phyloP scores from a whole-genome alignment of 53 echinoderm and acorn worm genomes.

The Echinarachnius parma region DNA sequence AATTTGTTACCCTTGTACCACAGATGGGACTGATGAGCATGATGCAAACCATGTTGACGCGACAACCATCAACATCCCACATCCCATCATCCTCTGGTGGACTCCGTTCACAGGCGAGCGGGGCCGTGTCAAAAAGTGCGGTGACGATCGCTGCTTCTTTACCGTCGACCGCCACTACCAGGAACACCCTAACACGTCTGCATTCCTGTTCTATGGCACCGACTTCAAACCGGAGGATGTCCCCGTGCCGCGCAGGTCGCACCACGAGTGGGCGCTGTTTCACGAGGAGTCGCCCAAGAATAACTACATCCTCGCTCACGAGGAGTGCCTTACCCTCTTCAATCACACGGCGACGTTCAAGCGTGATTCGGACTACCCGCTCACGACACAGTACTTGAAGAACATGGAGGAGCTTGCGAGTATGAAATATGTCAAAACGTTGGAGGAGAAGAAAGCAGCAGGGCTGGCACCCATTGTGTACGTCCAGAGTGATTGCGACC shows the following conservation, averaged over 20 bases:
- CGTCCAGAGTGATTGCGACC: conserved; percentile 93
- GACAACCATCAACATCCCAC: conserved; percentile 43
- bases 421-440: conserved; percentile 55
- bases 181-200: conserved; percentile 74
- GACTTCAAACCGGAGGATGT: conserved; percentile 78
- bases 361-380: conserved; percentile 73
- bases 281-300: conserved; percentile 99
- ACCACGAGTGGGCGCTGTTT: conserved; percentile 87
- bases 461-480: conserved; percentile 74
- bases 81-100: conserved; percentile 98
- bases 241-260: conserved; percentile 64
- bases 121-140: conserved; percentile 77
- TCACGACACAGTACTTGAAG: conserved; percentile 87
- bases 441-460: conserved; percentile 46
- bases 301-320: conserved; percentile 85
- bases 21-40: conserved; percentile 75
- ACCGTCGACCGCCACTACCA: conserved; percentile 81
- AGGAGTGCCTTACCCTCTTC: conserved; percentile 82
- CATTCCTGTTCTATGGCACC: conserved; percentile 90
- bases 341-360: conserved; percentile 94
- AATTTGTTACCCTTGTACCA: not conserved
- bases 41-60: conserved; percentile 54
- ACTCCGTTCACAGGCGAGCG: conserved; percentile 82
- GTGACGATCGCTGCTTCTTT: conserved; percentile 74
- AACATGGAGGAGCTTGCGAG: conserved; percentile 61